phyloP scores from a whole-genome alignment of 2,113 vertebrate genomes.

The Ctenomys sociabilis region DNA sequence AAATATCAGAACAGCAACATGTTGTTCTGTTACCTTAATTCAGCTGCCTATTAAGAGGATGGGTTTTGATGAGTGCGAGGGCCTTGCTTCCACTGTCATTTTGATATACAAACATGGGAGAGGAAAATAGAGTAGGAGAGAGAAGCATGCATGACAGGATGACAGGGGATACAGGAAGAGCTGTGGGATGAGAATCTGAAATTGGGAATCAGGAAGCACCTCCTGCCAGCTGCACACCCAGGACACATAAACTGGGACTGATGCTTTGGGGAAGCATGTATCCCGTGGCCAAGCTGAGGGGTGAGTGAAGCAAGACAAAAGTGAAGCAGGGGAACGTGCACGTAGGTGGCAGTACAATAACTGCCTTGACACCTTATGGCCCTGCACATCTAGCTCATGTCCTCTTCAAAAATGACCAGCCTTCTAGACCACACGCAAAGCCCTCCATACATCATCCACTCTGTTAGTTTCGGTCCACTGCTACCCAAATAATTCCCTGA shows the following conservation, averaged over 20 bases:
- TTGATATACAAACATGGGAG: background rate
- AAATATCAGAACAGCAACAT: constrained; percentile 21
- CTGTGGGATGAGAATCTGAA: background rate
- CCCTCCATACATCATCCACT: background rate
- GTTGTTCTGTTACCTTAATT: background rate
- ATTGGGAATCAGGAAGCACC: background rate
- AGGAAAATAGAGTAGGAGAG: background rate
- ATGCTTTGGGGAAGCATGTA: background rate
- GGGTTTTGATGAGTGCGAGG: background rate
- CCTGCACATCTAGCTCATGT: background rate
- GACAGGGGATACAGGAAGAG: background rate
- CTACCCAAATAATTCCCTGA: background rate
- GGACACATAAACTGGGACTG: background rate
- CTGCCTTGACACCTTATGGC: background rate
- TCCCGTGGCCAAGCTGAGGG: background rate
- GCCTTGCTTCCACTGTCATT: background rate
- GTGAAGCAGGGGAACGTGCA: background rate
- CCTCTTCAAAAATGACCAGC: background rate
- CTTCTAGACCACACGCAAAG: background rate
- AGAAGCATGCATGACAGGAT: fast-evolving
- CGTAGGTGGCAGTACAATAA: background rate
- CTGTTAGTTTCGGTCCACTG: background rate
- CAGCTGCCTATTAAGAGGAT: background rate
- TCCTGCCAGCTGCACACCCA: background rate
- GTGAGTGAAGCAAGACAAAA: background rate